Conservation (phyloP, 2,888 invertebrate species). For the Globia sparganii region DNA sequence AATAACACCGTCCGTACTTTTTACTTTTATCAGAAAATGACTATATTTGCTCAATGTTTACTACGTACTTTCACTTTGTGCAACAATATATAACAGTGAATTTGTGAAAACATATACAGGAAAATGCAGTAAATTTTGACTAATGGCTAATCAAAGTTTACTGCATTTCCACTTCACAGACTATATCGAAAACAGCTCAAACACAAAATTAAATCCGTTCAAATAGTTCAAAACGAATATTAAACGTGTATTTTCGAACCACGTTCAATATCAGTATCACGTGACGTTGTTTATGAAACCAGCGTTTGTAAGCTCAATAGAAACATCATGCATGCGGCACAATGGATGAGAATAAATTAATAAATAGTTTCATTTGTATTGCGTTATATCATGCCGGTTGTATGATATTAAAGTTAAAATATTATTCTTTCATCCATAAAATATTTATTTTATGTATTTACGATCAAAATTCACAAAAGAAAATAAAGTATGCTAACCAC, state of each 20-base stretch:
- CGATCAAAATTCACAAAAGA: not conserved
- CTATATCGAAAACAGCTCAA: not conserved
- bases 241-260: not conserved
- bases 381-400: not conserved
- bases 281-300: slow-evolving; percentile 5
- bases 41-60: not conserved
- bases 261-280: not conserved
- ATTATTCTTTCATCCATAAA: not conserved
- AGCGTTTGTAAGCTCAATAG: too few species aligned
- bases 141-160: not conserved
- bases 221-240: not conserved
- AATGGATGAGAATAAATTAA: not conserved
- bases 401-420: not conserved
- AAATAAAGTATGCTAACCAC: not conserved
- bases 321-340: not conserved
- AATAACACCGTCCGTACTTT: not conserved
- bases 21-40: not conserved
- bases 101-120: not conserved
- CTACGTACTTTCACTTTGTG: not conserved
- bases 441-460: not conserved
- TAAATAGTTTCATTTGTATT: not conserved
- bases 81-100: too few species aligned
- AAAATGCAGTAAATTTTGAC: not conserved
- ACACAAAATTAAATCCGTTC: slow-evolving; percentile 4
- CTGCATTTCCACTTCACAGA: not conserved